Evolutionary conservation across 2,113 vertebrate species (phyloP).

Genomic region (sheep (Ovis aries)): ARS-UI_Ramb_v3.0 NC_056080.1:39840501-39841000

Average conservation of each 20-base stretch:
- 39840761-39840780: not conserved
- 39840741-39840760: not conserved
- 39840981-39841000: not conserved
- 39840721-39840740: not conserved
- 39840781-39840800: not conserved
- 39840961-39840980: not conserved
- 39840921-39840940: not conserved
- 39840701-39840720: not conserved
- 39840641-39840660: not conserved
- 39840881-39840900: not conserved
- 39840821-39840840: not conserved
- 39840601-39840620: not conserved
- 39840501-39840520: not conserved
- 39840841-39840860: not conserved
- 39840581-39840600: accelerated
- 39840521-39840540: not conserved
- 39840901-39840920: not conserved
- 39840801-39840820: not conserved
- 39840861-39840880: not conserved
- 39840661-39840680: not conserved
- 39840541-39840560: not conserved
- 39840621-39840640: not conserved
- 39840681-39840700: not conserved
- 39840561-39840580: not conserved
- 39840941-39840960: not conserved